Base-by-base conservation (phyloP, 2,888 invertebrate species). In the Apocheima hispidaria region DNA sequence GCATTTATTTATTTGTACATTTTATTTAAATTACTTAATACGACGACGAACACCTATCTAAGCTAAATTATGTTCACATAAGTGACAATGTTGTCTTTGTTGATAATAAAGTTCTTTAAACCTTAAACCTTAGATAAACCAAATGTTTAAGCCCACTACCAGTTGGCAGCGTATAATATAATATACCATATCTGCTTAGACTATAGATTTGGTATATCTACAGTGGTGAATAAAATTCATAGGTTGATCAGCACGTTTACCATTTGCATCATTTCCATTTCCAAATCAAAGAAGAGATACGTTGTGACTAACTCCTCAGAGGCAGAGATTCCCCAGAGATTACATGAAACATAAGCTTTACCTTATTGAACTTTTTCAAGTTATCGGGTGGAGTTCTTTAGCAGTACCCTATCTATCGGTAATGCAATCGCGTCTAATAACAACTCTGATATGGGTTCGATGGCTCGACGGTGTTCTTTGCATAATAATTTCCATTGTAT, bases 341-440 rank as follows among this genome's bases (percentile, higher is more conserved):
- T 53, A 50, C 10, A 43, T 35, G 14, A 54, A 38, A 49, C 18
- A 53, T 49, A 23, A 55, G 44, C 30, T 55, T 33, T 26, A 60
- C 46, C 20, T 41, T 40, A 48, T 30, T 21, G 35, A 26, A 33
- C 0, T 50, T 52, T 49, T 46, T 50, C 16, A 58, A 53, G 58
- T 49, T 48, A 43, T 51, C 59, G 7, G n/a, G 36, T 58, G 52
- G 73, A 41, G 51, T 57, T 43, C 35, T 53, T 53, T 41, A 52
- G 33, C 49, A 35, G 26, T 23, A 48, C 52, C 40, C 52, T 52
- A 60, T 40, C 75, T 83, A 85, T 85, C 83, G 77, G 72, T 83
- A 85, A 84, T 85, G 81, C 79, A 82, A 85, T 86, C 83, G 69
- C 77, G 73, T 81, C 79, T 78, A 79, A 83, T 85, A 85, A 82